Base-by-base conservation (phyloP, 2,113 vertebrate species). In the Callospermophilus lateralis region DNA sequence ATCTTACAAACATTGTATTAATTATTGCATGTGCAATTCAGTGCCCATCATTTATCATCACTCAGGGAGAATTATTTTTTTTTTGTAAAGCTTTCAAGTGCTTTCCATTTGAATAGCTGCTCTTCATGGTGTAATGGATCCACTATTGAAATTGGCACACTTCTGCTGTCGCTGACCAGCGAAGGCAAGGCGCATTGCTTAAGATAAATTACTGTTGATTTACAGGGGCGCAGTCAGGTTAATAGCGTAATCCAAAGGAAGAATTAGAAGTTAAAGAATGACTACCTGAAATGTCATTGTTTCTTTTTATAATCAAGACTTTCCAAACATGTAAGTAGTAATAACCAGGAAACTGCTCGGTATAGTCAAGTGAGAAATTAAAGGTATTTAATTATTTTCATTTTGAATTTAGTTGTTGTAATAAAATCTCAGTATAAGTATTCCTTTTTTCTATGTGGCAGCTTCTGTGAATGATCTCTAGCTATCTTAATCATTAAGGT, bases 181-280 rank as follows among this genome's bases (percentile, higher is more conserved):
- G 67, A 11, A 55, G 12, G 39, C 48, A 37, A 77, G 67, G 61
- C 19, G 15, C 15, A 3, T 51, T 77, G 19, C 26, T 3, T 61
- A 32, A 70, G 74, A 79, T 68, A 79, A 89, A 79, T 93, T n/a
- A 63, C 86, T 86, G 15, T 81, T 58, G 53, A 83, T 76, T 63
- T 70, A 39, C 20, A 16, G 17, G 39, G 53, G 6, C 63, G 68
- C 39, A 93, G 34, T 34, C 2, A 17, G 67, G 24, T 67, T 84
- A 68, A 45, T 76, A 97, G 28, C 39, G 51, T 92, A 74, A 81
- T 84, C 53, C n/a, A 58, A 61, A 96, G 58, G 45, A 61, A 55
- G 32, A 92, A 67, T 93, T 83, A 42, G 17, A 84, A 91, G n/a
- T 70, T 74, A 84, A 89, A 77, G 58, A 93, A 74, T 55, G 78